Evolutionary conservation across 2,797 vertebrate genomes (phyloP), one percentile per base, ranked within the genome.

Genomic region (Odontamblyopus lacepedii): DNA sequence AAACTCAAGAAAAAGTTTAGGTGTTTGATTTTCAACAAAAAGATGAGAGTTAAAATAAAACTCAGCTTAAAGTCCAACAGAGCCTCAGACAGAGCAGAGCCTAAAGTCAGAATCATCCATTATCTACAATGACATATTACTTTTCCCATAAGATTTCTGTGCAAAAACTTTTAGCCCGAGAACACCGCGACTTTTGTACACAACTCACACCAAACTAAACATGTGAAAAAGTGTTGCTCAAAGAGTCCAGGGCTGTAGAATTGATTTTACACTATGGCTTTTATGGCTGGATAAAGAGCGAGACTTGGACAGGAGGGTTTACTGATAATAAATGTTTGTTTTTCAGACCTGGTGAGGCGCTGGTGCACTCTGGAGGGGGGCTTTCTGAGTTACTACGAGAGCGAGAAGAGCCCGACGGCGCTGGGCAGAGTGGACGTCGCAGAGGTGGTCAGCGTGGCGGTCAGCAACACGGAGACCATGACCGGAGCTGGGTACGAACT

Each of bases 281-380:
- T 48, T 66, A 51, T 29, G 23, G 26, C 64, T 51, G 64, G 41
- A 65, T 48, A 65, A 50, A 65, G n/a, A 29, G 5, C 13, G n/a
- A 44, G 32, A 63, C 18, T n/a, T 8, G 16, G 15, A 44, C 64
- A 18, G 26, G 26, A 64, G 27, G 64, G 15, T 29, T 29, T 29
- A 30, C 44, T 9, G 64, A 51, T 50, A 23, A 66, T n/a, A 32
- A 67, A 16, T 1, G 16, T 67, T 18, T 89, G 44, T 77, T 76
- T 90, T 70, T 44, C 88, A 99, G 97, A 98, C 44, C 93, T 95
- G 91, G 89, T 85, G 23, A 95, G 87, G 35, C 96, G 94, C 27
- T 99, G 97, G 97, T 99, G 98, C 73, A 96, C 96, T 2, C 83
- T 98, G 76, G 97, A 99, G 93, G 95, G 95, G 5, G 95, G 96